These are phyloP conservation scores for Microtus montanus DNA, from an alignment of 2,113 vertebrate species.

Conservation along the genomic window DNA sequence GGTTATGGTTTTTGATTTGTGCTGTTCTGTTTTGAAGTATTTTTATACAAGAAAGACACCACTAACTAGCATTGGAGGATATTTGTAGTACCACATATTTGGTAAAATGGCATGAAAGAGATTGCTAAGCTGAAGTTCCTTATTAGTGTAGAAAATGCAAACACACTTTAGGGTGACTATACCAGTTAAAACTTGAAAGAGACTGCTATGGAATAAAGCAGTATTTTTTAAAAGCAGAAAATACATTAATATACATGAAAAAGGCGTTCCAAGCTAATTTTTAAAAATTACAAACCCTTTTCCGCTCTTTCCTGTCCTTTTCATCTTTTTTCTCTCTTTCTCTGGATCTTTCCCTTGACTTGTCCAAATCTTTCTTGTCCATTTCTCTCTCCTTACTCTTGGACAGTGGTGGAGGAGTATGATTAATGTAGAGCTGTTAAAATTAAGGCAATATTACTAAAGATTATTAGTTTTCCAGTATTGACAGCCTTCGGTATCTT, in stretches of 20 bases:
- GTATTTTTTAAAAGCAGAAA: slow-evolving; percentile 61
- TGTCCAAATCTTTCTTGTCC: slow-evolving; percentile 95
- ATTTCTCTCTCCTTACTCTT: slow-evolving; percentile 94
- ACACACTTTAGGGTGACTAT: slow-evolving; percentile 63
- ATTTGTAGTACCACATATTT: slow-evolving; percentile 55
- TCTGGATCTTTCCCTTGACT: slow-evolving; percentile 93
- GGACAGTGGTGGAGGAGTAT: slow-evolving; percentile 90
- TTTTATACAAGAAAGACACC: slow-evolving; percentile 62
- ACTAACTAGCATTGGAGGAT: slow-evolving; percentile 59
- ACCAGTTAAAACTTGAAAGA: slow-evolving; percentile 59
- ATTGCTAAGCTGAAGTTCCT: slow-evolving; percentile 62
- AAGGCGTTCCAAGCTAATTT: slow-evolving; percentile 76
- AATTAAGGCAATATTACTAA: slow-evolving; percentile 89
- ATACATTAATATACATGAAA: slow-evolving; percentile 38
- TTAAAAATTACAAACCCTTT: slow-evolving; percentile 90
- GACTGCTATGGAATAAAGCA: slow-evolving; percentile 56
- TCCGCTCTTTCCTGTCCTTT: slow-evolving; percentile 93
- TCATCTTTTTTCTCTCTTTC: slow-evolving; percentile 95
- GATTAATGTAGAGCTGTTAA: slow-evolving; percentile 94
- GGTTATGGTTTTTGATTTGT: slow-evolving; percentile 56
- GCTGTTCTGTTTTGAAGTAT: slow-evolving; percentile 32
- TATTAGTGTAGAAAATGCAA: slow-evolving; percentile 60
- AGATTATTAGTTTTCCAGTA: slow-evolving; percentile 82
- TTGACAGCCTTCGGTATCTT: neutral
- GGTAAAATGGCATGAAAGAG: slow-evolving; percentile 62